Base-by-base conservation (phyloP, 2,113 vertebrate genomes). In the Serilophus lunatus region DNA sequence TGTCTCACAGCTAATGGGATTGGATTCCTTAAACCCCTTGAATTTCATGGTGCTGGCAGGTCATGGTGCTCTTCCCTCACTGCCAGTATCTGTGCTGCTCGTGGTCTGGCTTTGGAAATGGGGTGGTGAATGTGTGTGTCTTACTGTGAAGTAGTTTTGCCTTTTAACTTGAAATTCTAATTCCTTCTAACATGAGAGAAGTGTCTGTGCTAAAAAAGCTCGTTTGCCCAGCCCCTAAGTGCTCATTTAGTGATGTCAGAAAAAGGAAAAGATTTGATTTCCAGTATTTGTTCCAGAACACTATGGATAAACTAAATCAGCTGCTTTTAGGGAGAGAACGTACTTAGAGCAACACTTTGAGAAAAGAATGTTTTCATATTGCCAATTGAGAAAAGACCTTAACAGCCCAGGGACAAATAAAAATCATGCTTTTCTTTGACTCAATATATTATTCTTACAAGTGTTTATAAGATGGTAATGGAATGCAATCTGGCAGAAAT, bases 161-260 rank as follows among this genome's bases (percentile, higher is more conserved):
- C 85, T 92, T 83, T 93, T 92, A 97, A 92, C 88, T 93, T 92
- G 82, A 94, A 91, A 89, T 57, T 79, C 93, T 95, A 90, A 96
- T 95, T 94, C 91, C 57, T 92, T 97, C 93, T 95, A 96, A 92
- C 89, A 76, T 3, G 8, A 51, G 76, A 94, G 77, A 75, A 79
- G 64, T 56, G 57, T 89, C 90, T 90, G 63, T 96, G 89, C 96
- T 91, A 61, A 94, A 96, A 94, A 93, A 66, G 86, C 95, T 97
- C 88, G 26, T 96, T 97, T 88, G 88, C 93, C 92, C 40, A 53
- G 15, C 65, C 84, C 86, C 42, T 29, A 8, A 45, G 54, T 92
- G 56, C 36, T 92, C 54, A 5, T 61, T 85, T 79, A 40, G 50
- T 65, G 36, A 64, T 60, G 53, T 53, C 26, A 82, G 51, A 38